Conservation (phyloP, 2,113 vertebrate genomes). For the Melozone crissalis region DNA sequence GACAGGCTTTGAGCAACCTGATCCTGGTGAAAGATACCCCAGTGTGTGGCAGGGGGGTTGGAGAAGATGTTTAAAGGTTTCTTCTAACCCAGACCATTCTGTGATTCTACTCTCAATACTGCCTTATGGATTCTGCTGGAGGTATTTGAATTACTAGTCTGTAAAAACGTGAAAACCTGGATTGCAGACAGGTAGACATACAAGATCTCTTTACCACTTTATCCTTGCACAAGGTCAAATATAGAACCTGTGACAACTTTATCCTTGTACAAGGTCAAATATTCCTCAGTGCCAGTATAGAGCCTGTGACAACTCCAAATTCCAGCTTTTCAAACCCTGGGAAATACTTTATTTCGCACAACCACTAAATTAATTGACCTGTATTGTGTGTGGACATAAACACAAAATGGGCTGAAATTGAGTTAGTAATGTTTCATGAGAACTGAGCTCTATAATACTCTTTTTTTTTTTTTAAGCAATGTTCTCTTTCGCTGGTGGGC, state of each 20-base stretch:
- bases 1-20: background rate
- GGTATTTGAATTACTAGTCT: background rate
- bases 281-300: background rate
- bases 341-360: background rate
- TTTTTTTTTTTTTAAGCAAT: background rate
- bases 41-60: rapidly evolving
- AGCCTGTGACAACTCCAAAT: background rate
- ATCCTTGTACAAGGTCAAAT: background rate
- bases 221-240: background rate
- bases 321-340: background rate
- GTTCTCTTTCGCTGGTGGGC: background rate
- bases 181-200: background rate
- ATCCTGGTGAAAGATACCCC: background rate
- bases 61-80: background rate
- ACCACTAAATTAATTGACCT: background rate
- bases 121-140: background rate
- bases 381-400: background rate
- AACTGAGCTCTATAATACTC: no score
- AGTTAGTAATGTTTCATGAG: no score
- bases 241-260: background rate
- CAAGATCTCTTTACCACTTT: background rate
- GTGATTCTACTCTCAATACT: background rate
- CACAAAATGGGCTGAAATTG: background rate
- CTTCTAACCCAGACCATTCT: background rate
- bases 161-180: background rate